Evolutionary conservation across 2,888 invertebrate genomes (phyloP).

Genomic region (Metallyticus violacea): DNA sequence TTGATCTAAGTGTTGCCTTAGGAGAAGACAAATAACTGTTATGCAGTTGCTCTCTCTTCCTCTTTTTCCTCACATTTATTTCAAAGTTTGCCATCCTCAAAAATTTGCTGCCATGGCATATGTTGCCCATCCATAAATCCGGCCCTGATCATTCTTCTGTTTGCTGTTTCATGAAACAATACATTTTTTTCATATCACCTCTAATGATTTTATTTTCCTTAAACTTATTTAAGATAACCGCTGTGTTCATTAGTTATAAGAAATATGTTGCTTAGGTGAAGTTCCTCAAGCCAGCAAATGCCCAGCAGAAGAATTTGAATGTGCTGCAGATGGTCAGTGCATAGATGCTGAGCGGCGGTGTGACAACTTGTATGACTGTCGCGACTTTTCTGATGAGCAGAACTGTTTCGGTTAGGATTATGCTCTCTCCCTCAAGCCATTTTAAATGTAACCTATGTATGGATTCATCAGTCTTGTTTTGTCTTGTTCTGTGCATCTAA

Average conservation of each 20-base stretch:
- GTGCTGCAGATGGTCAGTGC: constrained; percentile 69
- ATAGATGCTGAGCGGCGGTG: constrained; percentile 74
- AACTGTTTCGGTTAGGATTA: constrained; percentile 68
- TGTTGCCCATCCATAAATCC: too few relatives aligned
- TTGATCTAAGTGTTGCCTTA: too few relatives aligned
- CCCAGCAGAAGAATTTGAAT: constrained; percentile 59
- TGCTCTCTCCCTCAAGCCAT: neutral
- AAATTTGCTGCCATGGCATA: too few relatives aligned
- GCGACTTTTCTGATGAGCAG: constrained; percentile 87
- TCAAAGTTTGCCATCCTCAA: too few relatives aligned
- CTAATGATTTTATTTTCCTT: neutral
- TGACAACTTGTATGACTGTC: constrained; percentile 88
- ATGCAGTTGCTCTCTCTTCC: too few relatives aligned
- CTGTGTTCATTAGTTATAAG: neutral
- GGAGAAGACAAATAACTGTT: too few relatives aligned
- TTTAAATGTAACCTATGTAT: neutral
- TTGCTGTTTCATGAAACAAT: too few relatives aligned
- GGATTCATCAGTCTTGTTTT: neutral
- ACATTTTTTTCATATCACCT: too few relatives aligned
- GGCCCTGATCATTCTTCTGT: too few relatives aligned
- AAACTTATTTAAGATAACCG: neutral
- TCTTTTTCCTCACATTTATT: too few relatives aligned
- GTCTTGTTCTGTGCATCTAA: neutral
- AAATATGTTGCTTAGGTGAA: neutral
- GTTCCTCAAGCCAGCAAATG: constrained; percentile 38